Percentiles rank a stretch among this genome's conserved stretches.
These are phyloP conservation scores for Cranoglanis bouderius DNA, from an alignment of 2,113 vertebrate genomes.

Conservation along the genomic window DNA sequence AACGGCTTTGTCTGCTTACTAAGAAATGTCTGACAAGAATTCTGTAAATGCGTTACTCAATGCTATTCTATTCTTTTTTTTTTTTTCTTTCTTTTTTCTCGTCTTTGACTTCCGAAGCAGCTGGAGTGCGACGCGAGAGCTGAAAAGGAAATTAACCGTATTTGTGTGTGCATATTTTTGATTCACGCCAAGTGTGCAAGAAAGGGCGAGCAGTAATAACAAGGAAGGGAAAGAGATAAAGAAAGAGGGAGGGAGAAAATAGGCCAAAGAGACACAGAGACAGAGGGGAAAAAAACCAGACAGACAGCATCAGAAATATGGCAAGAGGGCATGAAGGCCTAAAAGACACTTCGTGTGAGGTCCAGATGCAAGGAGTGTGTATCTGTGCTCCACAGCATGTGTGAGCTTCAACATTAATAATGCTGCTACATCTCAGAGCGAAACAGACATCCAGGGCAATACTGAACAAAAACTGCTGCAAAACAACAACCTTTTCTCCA, in stretches of 20 bases:
- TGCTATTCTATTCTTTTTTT: not conserved
- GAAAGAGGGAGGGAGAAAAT: not conserved
- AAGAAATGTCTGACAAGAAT: not conserved
- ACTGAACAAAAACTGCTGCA: not conserved
- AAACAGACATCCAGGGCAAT: not conserved
- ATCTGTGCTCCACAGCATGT: not conserved
- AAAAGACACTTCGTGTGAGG: slow-evolving; percentile 6
- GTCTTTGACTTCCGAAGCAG: not conserved
- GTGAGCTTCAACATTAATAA: slow-evolving; percentile 7
- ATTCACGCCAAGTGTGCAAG: not conserved
- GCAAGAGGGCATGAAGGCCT: not conserved
- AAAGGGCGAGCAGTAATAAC: not conserved
- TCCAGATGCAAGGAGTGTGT: not conserved
- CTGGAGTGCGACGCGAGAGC: not conserved
- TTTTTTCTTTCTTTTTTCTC: not conserved
- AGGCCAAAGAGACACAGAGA: not conserved
- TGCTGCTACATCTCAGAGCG: not conserved
- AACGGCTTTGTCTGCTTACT: not conserved
- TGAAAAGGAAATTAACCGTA: not conserved
- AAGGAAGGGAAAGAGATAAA: not conserved
- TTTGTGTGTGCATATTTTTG: not conserved
- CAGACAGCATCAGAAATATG: not conserved
- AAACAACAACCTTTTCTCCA: not conserved
- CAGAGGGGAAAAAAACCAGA: not conserved
- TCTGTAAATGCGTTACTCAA: not conserved